Evolutionary conservation across 2,113 vertebrate genomes (phyloP).

Genomic region (Mobula hypostoma): DNA sequence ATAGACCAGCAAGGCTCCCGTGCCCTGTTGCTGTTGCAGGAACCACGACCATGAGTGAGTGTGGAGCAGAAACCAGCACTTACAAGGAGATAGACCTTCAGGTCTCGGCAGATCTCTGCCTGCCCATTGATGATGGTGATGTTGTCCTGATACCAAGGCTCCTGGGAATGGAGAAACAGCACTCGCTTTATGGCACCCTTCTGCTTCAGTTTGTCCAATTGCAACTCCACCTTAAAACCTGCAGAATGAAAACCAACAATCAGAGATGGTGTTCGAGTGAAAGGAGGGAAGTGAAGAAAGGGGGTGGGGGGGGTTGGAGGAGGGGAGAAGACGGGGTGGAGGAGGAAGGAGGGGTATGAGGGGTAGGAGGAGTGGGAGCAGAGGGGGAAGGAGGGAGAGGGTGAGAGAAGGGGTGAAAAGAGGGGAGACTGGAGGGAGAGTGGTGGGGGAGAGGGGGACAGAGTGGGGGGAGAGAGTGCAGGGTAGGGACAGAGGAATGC

Average conservation of each 20-base stretch:
- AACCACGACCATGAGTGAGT: neutral
- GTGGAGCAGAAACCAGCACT: constrained; percentile 15
- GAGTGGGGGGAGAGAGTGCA: too few relatives aligned
- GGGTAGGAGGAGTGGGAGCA: neutral
- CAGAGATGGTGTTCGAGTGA: neutral
- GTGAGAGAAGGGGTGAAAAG: too few relatives aligned
- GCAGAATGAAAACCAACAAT: constrained; percentile 1
- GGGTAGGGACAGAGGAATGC: too few relatives aligned
- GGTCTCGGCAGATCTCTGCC: constrained; percentile 60
- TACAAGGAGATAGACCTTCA: constrained; percentile 77
- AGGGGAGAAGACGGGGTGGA: neutral
- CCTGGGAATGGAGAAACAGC: constrained; percentile 67
- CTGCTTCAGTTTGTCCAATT: constrained; percentile 75
- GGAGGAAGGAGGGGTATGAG: too few relatives aligned
- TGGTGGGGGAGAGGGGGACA: too few relatives aligned
- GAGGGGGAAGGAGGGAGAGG: neutral
- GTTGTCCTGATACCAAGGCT: constrained; percentile 54
- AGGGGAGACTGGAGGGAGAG: too few relatives aligned
- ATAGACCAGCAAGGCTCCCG: too few relatives aligned
- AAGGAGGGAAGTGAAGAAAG: neutral
- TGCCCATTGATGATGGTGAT: constrained; percentile 61
- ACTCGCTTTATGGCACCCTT: constrained; percentile 70
- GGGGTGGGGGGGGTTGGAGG: too few relatives aligned
- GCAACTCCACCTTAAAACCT: constrained; percentile 78
- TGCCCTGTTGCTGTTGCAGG: too few relatives aligned